Evolutionary conservation across 1,140 invertebrate genomes (phyloP).

Genomic region (Ladona fulva): DNA sequence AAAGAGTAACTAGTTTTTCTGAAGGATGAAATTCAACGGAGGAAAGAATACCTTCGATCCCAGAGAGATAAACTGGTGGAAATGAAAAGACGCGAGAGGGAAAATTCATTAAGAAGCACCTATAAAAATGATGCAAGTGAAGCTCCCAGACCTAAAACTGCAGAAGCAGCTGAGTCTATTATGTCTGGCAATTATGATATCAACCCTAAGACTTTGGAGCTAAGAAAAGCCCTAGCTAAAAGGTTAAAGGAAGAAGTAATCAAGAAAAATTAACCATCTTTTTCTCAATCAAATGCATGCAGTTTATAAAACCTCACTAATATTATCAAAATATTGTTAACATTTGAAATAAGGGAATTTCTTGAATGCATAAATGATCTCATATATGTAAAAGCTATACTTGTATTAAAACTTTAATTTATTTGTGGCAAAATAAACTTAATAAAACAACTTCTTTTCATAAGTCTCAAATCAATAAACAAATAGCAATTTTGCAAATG

Average conservation of each 20-base stretch:
- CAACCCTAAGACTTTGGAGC: conserved; percentile 46
- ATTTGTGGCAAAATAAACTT: neutral
- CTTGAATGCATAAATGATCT: too few relatives aligned
- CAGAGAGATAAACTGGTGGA: conserved; percentile 84
- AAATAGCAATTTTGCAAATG: neutral
- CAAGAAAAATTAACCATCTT: neutral
- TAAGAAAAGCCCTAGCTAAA: conserved; percentile 70
- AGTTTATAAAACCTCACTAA: neutral
- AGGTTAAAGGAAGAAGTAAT: conserved; percentile 76
- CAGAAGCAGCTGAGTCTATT: conserved; percentile 46
- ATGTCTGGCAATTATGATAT: conserved; percentile 21
- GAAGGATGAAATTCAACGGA: conserved; percentile 58
- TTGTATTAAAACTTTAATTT: neutral
- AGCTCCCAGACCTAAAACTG: conserved; percentile 55
- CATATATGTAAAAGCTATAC: neutral
- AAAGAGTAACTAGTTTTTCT: too few relatives aligned
- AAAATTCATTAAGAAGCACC: conserved; percentile 50
- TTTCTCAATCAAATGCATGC: neutral
- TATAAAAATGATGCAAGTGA: conserved; percentile 36
- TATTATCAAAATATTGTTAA: too few relatives aligned
- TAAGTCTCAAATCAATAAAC: neutral
- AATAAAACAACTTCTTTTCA: neutral
- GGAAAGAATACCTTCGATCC: conserved; percentile 73
- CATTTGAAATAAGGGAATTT: too few relatives aligned
- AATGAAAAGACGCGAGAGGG: conserved; percentile 75